These are phyloP conservation scores for Erebia epiphron DNA, from an alignment of 2,888 invertebrate genomes.

Conservation along the genomic window DNA sequence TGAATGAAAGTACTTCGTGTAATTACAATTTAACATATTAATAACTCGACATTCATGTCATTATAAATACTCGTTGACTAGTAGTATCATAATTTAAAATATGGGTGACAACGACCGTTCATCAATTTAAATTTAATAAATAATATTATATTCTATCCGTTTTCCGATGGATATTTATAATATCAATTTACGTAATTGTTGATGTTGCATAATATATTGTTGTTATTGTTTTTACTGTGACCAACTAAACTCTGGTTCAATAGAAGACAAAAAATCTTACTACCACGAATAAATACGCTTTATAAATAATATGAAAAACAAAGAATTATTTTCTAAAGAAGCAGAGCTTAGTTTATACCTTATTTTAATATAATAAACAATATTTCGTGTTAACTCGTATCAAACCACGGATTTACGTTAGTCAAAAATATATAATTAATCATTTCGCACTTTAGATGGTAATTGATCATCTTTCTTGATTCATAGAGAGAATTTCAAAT, in stretches of 20 bases:
- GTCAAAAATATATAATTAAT: no score
- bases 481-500: no score
- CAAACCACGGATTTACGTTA: background rate
- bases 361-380: background rate
- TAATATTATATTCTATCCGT: background rate
- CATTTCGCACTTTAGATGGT: no score
- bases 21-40: slow-evolving; percentile 73
- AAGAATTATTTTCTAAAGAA: background rate
- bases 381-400: background rate
- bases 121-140: slow-evolving; percentile 2
- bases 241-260: background rate
- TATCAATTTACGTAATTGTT: background rate
- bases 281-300: no score
- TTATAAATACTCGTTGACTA: slow-evolving; percentile 79
- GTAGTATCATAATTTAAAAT: slow-evolving; percentile 51
- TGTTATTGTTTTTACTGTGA: background rate
- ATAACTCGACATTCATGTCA: slow-evolving; percentile 61
- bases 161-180: background rate
- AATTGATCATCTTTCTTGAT: no score
- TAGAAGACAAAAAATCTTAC: background rate
- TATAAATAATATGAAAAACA: no score
- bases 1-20: slow-evolving; percentile 71
- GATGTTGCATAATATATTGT: background rate
- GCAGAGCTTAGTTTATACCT: background rate
- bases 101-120: slow-evolving; percentile 26